Base-by-base conservation (phyloP, 2,113 vertebrate genomes). In the Gobius niger region DNA sequence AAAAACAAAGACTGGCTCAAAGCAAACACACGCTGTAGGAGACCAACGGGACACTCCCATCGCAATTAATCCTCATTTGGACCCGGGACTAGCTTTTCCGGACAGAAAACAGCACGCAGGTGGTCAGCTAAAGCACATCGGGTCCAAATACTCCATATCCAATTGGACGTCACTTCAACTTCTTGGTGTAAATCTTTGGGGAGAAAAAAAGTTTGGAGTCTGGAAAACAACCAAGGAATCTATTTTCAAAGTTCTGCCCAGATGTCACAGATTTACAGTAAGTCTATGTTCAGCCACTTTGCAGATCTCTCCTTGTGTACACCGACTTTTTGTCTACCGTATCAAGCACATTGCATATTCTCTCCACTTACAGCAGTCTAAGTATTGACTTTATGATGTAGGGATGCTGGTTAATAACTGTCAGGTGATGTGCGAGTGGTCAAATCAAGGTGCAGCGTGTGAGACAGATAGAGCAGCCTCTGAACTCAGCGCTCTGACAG, bases 391-490 rank as follows among this genome's bases (percentile, higher is more conserved):
- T 34, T 34, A 34, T 34, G 24, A 34, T 34, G 24, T 34, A 34
- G 24, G 24, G 24, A 34, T 34, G 5, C 24, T 34, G 5, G 24
- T 44, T 46, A 67, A 19, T 50, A 18, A 8, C 24, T 34, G 77
- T 77, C 51, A 46, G 19, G 46, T 67, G 9, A 62, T 69, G 76
- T 75, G 72, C 68, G 70, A 76, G 74, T 71, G 61, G 49, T 60
- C 69, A 40, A 66, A 56, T 56, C 70, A 65, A 7, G 19, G 1
- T 0, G 0, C 44, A 74, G 60, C 51, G 61, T 7, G 49, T 24
- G 63, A 87, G 87, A 90, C 85, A 87, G 81, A 88, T 84, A 73
- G 85, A 81, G 72, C 86, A 81, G 69, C 42, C 73, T 81, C 57
- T 77, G 66, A 78, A 77, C 76, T 68, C 41, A 19, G 42, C 7